These are phyloP conservation scores for Cnemophilus loriae DNA, from an alignment of 2,113 vertebrate species.

Conservation along the genomic window DNA sequence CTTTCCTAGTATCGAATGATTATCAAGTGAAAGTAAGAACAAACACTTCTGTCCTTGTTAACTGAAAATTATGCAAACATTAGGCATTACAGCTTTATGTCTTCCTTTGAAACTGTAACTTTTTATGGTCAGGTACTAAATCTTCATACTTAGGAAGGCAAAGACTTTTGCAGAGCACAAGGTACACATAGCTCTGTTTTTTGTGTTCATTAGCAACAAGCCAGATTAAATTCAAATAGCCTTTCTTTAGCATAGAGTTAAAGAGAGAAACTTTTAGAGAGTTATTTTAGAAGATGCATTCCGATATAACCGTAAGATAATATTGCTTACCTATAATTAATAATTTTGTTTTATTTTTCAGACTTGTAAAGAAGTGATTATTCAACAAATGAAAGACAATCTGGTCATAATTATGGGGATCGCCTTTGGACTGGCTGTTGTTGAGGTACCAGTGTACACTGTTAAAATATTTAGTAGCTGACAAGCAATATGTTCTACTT, in stretches of 20 bases:
- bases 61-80: not conserved
- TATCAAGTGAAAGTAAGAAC: not conserved
- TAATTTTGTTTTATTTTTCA: constrained; percentile 43
- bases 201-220: not conserved
- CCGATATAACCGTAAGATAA: not conserved
- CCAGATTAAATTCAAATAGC: not conserved
- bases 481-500: not conserved
- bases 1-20: not conserved
- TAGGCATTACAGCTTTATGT: not conserved
- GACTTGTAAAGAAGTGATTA: constrained; percentile 43
- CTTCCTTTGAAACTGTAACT: not conserved
- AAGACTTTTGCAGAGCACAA: not conserved
- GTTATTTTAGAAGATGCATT: not conserved
- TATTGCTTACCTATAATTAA: not conserved
- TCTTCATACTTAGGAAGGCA: not conserved
- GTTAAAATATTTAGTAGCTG: not conserved
- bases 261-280: not conserved
- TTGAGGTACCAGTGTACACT: constrained; percentile 69
- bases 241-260: not conserved
- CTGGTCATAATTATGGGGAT: constrained; percentile 60
- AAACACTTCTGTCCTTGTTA: not conserved
- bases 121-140: not conserved
- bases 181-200: not conserved
- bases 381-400: not conserved
- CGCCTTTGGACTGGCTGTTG: constrained; percentile 70